phyloP scores from a whole-genome alignment of 2,888 invertebrate genomes.

The Camponotus fellah region DNA sequence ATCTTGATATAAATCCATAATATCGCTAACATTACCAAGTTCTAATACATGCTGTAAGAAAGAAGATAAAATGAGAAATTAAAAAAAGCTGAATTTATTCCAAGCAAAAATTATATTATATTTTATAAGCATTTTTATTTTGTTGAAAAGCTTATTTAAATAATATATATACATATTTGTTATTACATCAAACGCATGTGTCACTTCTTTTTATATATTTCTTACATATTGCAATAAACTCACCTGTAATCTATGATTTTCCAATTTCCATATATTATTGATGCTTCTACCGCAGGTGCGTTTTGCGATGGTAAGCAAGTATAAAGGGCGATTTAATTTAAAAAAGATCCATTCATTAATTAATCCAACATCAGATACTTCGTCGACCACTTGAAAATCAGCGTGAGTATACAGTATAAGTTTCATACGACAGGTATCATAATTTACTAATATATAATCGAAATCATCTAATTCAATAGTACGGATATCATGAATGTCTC shows the following conservation, averaged over 20 bases:
- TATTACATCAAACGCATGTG: too few species aligned
- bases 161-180: too few species aligned
- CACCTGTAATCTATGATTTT: constrained; percentile 80
- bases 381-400: constrained; percentile 76
- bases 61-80: constrained; percentile 8
- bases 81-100: background rate
- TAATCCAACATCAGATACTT: constrained; percentile 85
- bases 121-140: background rate
- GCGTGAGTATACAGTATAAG: constrained; percentile 85
- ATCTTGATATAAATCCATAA: constrained; percentile 66
- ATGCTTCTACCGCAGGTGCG: constrained; percentile 79
- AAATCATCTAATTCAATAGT: constrained; percentile 79
- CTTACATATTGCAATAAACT: constrained; percentile 47
- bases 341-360: constrained; percentile 86
- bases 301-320: constrained; percentile 83
- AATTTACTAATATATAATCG: constrained; percentile 85
- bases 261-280: constrained; percentile 86
- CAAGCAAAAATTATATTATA: constrained; percentile 6
- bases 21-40: constrained; percentile 73
- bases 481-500: constrained; percentile 78
- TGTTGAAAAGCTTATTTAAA: background rate
- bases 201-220: too few species aligned
- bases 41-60: constrained; percentile 73
- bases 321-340: constrained; percentile 79
- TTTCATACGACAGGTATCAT: constrained; percentile 85